Base-by-base conservation (phyloP, 1,140 invertebrate genomes). In the Macrobrachium nipponense region DNA sequence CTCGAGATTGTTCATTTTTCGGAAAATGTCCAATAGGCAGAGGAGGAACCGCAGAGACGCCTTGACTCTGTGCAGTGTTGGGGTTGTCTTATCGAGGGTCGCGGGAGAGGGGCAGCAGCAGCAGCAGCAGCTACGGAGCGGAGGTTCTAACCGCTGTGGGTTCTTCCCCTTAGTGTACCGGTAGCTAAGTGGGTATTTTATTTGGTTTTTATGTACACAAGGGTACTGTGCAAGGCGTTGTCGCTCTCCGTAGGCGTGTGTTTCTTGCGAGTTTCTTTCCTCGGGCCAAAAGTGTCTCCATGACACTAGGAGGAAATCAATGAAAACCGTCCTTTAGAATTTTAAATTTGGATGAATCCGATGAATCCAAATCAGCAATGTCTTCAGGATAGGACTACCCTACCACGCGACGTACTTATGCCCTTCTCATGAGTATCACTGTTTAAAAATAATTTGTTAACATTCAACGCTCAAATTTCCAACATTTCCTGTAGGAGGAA, bases 141-240 rank as follows among this genome's bases (percentile, higher is more conserved):
- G 84, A 23, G 77, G 77, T 66, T 64, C 23, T 68, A 62, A 80
- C 77, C 84, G 72, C 77, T 73, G 58, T 80, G 77, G 78, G 66
- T 80, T 70, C 36, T 80, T 70, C 36, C 17, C 68, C n/a, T 51
- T 51, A 72, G 84, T 70, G 84, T 86, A 59, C 84, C 78, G 77
- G 84, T 86, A 86, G 84, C 84, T 86, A 86, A 86, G 84, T 86
- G 84, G 84, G 84, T 80, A 86, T 86, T 86, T 80, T 86, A 86
- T 72, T 86, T 86, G 60, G 51, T 80, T 86, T 86, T 86, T 86
- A 86, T 80, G 77, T 68, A 80, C 64, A 80, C 77, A 80, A 68
- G 51, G 60, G 75, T 78, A 86, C 77, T 58, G 51, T 17, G 44
- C 20, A 20, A 10, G 20, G 68, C 60, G 62, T 75, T 79, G 70